Evolutionary conservation across 2,797 vertebrate species (phyloP), one percentile per base, ranked within the genome.

Genomic region (Macroramphosus scolopax): DNA sequence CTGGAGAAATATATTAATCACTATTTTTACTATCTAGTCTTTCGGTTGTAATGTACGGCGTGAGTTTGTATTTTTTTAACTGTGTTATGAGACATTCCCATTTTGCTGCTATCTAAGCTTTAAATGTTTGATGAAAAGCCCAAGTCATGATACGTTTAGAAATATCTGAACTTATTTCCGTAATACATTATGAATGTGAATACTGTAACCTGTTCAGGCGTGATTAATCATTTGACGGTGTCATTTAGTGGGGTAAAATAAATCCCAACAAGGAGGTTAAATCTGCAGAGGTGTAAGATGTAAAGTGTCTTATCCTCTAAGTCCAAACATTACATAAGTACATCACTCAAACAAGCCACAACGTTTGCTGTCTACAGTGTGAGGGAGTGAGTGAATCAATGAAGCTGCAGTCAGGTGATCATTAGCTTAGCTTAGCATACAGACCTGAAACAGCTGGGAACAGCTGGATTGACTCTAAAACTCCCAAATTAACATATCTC

Each of bases 101-200:
- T 84, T 63, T 82, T 80, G 82, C 87, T 89, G 87, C 83, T 84
- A 73, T 75, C 18, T 68, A 43, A 63, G 66, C 67, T 61, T 61
- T 61, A 13, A 17, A 0, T 17, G 45, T 61, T 51, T 35, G 36
- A 62, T 63, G 24, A 25, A 28, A 51, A 47, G 17, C 9, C 54
- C 25, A 33, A 47, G 40, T 24, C 17, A 33, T 45, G 17, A 6
- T 17, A 25, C 65, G 38, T 15, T 38, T 39, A 34, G 51, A 18
- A 58, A 25, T 63, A 49, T 65, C 7, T 10, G 25, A 58, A 43
- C 58, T 63, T 52, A 38, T 59, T 26, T 12, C 28, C 25, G 20
- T 47, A 4, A 25, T 24, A 18, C 5, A 15, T 51, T 39, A n/a
- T 62, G 51, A 75, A 68, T 67, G 45, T 75, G 44, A 73, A 56